phyloP scores from a whole-genome alignment of 2,888 invertebrate species.

The Agonopterix arenella region DNA sequence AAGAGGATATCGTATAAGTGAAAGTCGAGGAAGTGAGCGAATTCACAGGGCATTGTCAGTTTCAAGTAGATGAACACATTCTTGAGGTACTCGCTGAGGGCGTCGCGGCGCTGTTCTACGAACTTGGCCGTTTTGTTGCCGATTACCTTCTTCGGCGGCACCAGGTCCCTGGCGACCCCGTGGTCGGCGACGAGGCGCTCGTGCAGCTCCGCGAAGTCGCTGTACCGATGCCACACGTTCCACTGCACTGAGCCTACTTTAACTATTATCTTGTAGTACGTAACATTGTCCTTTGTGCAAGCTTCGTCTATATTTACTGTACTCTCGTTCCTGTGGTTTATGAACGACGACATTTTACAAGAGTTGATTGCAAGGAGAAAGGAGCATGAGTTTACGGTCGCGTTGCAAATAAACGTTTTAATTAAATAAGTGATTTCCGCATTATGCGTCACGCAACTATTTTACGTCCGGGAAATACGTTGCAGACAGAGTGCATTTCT shows the following conservation, averaged over 20 bases:
- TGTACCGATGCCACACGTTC: constrained; percentile 92
- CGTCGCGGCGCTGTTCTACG: constrained; percentile 87
- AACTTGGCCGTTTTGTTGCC: constrained; percentile 93
- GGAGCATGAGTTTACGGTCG: background rate
- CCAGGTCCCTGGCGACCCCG: constrained; percentile 87
- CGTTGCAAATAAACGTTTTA: background rate
- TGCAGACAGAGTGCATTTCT: too few species aligned
- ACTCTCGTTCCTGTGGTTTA: constrained; percentile 81
- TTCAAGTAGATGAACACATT: constrained; percentile 85
- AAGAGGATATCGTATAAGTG: constrained; percentile 94
- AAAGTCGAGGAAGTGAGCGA: constrained; percentile 92
- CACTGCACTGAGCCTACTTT: constrained; percentile 85
- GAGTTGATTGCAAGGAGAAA: background rate
- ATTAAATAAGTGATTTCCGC: background rate
- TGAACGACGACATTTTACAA: constrained; percentile 83
- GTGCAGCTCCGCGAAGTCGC: constrained; percentile 92
- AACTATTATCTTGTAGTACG: constrained; percentile 84
- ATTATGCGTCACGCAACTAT: too few species aligned
- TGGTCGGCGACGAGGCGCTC: constrained; percentile 88
- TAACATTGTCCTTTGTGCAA: constrained; percentile 80
- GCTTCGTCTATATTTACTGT: constrained; percentile 80
- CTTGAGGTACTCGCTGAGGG: constrained; percentile 88
- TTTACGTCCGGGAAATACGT: too few species aligned
- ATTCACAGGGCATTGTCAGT: constrained; percentile 86
- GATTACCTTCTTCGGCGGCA: constrained; percentile 96